Evolutionary conservation across 2,797 vertebrate genomes (phyloP).

Genomic region (Pristis pectinata): DNA sequence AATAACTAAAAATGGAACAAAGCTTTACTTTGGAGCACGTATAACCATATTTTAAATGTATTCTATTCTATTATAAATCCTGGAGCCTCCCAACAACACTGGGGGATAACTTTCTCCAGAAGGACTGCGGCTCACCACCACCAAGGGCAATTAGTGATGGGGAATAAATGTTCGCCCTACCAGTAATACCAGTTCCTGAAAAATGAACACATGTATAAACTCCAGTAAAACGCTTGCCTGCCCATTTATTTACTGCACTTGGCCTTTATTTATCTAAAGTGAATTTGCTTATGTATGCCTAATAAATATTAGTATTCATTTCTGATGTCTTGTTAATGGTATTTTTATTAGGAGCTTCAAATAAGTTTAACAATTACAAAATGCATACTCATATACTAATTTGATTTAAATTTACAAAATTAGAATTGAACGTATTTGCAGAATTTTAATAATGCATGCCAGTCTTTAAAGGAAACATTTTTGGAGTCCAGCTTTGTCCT

Average conservation of each 20-base stretch:
- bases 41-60: too few relatives aligned
- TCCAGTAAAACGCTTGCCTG: too few relatives aligned
- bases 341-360: background rate
- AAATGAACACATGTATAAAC: too few relatives aligned
- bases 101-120: too few relatives aligned
- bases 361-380: background rate
- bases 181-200: too few relatives aligned
- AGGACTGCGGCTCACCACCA: too few relatives aligned
- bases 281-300: background rate
- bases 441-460: background rate
- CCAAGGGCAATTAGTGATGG: too few relatives aligned
- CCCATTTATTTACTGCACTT: background rate
- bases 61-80: too few relatives aligned
- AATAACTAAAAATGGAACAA: background rate
- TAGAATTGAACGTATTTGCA: slow-evolving; percentile 20
- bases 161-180: too few relatives aligned
- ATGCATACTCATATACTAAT: background rate
- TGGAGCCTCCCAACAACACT: too few relatives aligned
- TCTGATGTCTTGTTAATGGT: background rate
- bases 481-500: background rate
- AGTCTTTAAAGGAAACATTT: background rate
- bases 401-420: background rate
- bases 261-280: background rate
- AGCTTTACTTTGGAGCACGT: background rate
- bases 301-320: background rate